Evolutionary conservation across 2,113 vertebrate species (phyloP).

Genomic region (Pseudopipra pipra): DNA sequence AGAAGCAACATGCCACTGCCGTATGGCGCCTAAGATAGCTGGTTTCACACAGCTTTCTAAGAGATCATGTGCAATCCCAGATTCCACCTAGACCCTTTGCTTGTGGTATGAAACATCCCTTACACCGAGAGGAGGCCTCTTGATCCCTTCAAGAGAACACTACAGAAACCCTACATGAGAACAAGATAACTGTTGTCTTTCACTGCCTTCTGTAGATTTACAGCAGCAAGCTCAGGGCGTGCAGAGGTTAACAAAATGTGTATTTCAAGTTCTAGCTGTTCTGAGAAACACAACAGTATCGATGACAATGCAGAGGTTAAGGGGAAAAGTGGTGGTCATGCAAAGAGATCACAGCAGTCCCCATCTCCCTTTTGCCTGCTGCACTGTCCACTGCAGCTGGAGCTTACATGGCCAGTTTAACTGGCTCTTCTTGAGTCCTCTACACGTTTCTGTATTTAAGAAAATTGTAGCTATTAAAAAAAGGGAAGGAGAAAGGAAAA

Average conservation of each 20-base stretch:
- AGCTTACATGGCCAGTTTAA: not conserved
- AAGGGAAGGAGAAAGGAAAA: not conserved
- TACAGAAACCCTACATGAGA: not conserved
- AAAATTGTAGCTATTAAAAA: not conserved
- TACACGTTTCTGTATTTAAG: not conserved
- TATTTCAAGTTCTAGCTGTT: not conserved
- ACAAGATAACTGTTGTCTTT: not conserved
- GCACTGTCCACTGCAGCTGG: not conserved
- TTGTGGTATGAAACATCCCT: not conserved
- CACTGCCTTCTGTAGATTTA: not conserved
- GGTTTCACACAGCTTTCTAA: not conserved
- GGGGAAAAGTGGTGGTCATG: not conserved
- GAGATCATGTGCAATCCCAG: not conserved
- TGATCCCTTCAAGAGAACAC: not conserved
- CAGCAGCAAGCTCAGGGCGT: not conserved
- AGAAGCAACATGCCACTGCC: not conserved
- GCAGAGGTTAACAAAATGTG: not conserved
- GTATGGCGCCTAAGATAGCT: not conserved
- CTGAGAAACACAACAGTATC: not conserved
- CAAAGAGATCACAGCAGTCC: not conserved
- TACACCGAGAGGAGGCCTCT: accelerated
- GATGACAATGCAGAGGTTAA: not conserved
- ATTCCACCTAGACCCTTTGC: not conserved
- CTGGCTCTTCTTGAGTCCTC: not conserved
- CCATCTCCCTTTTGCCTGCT: not conserved